phyloP scores from a whole-genome alignment of 1,140 invertebrate genomes.

The Maniola jurtina region DNA sequence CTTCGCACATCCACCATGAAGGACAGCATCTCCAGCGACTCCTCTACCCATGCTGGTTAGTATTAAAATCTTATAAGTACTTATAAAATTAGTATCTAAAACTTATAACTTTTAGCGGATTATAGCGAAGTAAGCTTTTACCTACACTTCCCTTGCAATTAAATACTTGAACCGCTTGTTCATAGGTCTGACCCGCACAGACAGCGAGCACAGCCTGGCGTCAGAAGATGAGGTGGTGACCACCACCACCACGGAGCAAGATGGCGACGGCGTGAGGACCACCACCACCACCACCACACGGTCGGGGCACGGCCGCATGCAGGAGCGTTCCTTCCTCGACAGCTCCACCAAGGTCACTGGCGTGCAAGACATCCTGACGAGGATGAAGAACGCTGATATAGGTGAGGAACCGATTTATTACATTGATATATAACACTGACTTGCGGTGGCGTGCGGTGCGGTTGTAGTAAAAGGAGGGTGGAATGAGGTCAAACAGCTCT shows the following conservation, averaged over 20 bases:
- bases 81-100: no score
- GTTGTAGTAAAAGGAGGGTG: neutral
- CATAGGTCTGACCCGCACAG: constrained; percentile 53
- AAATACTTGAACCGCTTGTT: neutral
- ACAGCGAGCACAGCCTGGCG: constrained; percentile 61
- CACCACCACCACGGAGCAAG: constrained; percentile 52
- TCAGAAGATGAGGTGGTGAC: constrained; percentile 58
- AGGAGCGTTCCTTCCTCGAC: constrained; percentile 81
- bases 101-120: no score
- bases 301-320: constrained; percentile 24
- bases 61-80: neutral
- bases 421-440: neutral
- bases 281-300: constrained; percentile 50
- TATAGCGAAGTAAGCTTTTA: no score
- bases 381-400: constrained; percentile 86
- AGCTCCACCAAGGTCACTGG: constrained; percentile 83
- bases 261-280: constrained; percentile 46
- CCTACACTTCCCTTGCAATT: no score
- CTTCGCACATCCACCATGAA: constrained; percentile 81
- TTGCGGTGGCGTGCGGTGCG: no score
- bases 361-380: constrained; percentile 84
- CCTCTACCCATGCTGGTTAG: constrained; percentile 54
- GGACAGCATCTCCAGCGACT: constrained; percentile 70
- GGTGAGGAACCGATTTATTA: constrained; percentile 63
- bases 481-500: no score